Evolutionary conservation across 2,113 vertebrate species (phyloP), one percentile per base, ranked within the genome.

Genomic region (Pelmatolapia mariae): DNA sequence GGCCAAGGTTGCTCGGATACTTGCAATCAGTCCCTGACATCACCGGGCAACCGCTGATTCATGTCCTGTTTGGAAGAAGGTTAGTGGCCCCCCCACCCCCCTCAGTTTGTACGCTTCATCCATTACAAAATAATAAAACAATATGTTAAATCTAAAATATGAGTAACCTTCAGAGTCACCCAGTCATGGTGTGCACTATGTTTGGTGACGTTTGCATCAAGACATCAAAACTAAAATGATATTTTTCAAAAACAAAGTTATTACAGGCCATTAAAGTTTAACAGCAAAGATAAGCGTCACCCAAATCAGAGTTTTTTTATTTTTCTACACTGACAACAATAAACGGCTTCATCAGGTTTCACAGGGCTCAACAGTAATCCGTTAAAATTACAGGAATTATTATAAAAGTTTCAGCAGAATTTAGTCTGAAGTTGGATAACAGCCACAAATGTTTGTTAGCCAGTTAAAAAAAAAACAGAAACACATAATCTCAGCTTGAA

Each of bases 111-210:
- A 15, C 12, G 0, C 54, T 57, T 57, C 56, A 57, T 29, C 24
- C 24, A 29, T 57, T 66, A 66, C 61, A 66, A 8, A 73, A 73
- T 10, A 45, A 73, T 10, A 6, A 71, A 71, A 3, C 11, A 24
- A 43, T 7, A 24, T 16, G 38, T 71, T 24, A 3, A 68, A 36
- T 19, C 59, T 63, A 63, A 19, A 63, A 10, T 11, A 2, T 24
- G 10, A 54, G 53, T 63, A 63, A 63, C 59, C 59, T 40, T 7
- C 18, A 36, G 59, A 63, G 59, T 36, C 36, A 19, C 18, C 2
- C 18, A 63, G 31, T 63, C 18, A 63, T 33, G 59, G 9, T 61
- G 0, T 0, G 10, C 0, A 68, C 11, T 1, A 1, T n/a, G 63
- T 22, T 40, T 40, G 36, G 36, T 68, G 59, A 63, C 31, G 18